Evolutionary conservation across 2,113 vertebrate species (phyloP).

Genomic region (Spea bombifrons): DNA sequence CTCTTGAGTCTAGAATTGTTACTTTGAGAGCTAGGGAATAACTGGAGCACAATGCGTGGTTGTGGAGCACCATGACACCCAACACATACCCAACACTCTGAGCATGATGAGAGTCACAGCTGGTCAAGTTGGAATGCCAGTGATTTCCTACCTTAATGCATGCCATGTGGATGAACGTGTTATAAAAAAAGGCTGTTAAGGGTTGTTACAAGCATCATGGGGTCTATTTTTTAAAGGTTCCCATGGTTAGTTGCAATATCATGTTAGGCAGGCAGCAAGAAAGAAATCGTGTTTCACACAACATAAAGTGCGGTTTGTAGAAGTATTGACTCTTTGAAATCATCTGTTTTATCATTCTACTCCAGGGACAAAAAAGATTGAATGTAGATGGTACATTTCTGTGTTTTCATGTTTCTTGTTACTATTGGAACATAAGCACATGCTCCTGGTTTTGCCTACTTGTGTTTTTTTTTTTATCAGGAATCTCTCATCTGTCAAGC

Average conservation of each 20-base stretch:
- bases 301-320: neutral
- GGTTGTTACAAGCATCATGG: neutral
- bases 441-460: neutral
- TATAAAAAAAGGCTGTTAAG: neutral
- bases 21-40: neutral
- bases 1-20: neutral
- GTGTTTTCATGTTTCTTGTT: constrained; percentile 10
- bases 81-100: no score
- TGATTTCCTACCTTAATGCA: neutral
- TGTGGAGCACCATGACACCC: no score
- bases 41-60: no score
- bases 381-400: neutral
- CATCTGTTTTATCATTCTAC: neutral
- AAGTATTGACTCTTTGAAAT: neutral
- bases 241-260: neutral
- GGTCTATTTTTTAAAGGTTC: neutral
- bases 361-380: neutral
- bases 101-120: no score
- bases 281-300: neutral
- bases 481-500: constrained; percentile 24
- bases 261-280: neutral
- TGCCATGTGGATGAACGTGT: constrained; percentile 9
- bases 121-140: no score
- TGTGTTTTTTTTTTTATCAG: constrained; percentile 18
- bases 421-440: constrained; percentile 8